phyloP scores from a whole-genome alignment of 2,888 invertebrate species.

The Dryococelus australis region DNA sequence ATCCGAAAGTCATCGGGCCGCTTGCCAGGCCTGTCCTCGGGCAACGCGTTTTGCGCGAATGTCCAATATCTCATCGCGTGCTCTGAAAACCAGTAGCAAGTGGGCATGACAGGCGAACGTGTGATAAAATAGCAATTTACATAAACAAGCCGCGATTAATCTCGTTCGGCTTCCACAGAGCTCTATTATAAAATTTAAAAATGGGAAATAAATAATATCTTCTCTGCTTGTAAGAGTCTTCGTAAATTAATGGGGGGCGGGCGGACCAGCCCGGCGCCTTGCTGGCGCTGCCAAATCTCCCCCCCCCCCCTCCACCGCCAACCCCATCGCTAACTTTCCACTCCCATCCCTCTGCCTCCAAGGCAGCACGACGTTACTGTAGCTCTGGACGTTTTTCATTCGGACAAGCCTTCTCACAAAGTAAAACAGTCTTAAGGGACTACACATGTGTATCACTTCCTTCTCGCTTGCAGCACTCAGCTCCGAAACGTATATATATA shows the following conservation, averaged over 20 bases:
- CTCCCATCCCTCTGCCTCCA: not conserved
- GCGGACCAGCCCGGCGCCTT: not conserved
- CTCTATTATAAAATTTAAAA: conserved; percentile 16
- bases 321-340: no score
- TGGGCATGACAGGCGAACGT: conserved; percentile 7
- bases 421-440: not conserved
- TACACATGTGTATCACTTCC: not conserved
- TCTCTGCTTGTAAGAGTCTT: not conserved
- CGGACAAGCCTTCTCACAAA: not conserved
- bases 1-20: not conserved
- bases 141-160: not conserved
- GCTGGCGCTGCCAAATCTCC: not conserved
- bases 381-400: not conserved
- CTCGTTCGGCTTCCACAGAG: not conserved
- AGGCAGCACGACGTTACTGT: not conserved
- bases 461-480: not conserved
- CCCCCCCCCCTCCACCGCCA: not conserved
- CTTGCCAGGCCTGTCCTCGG: not conserved
- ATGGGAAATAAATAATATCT: not conserved
- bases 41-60: not conserved
- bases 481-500: no score
- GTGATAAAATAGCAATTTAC: not conserved
- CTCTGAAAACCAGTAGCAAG: conserved; percentile 1
- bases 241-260: not conserved
- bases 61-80: not conserved